Percentiles rank a stretch among this genome's conserved stretches.
phyloP scores from a whole-genome alignment of 2,888 invertebrate genomes.

The Dascillus cervinus region DNA sequence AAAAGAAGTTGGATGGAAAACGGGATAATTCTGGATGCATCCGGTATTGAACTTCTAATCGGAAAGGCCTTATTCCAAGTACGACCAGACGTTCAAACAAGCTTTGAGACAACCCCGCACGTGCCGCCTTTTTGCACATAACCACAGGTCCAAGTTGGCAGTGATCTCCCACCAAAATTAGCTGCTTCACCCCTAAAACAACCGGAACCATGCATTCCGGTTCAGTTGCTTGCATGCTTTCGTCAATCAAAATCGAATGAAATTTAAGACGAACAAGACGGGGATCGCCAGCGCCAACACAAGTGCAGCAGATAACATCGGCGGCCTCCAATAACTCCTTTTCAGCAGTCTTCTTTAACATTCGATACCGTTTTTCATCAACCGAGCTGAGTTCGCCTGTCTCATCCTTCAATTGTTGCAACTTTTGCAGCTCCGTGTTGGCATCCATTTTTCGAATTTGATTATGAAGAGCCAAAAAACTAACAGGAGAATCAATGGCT shows the following conservation, averaged over 20 bases:
- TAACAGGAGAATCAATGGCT: constrained; percentile 95
- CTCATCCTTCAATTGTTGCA: constrained; percentile 95
- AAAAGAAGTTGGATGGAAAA: constrained; percentile 99
- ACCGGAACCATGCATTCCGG: constrained; percentile 99
- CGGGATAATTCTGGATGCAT: constrained; percentile 98
- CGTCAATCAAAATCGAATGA: constrained; percentile 93
- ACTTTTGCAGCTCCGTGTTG: constrained; percentile 85
- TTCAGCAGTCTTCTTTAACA: constrained; percentile 85
- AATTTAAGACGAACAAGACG: constrained; percentile 89
- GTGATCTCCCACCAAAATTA: constrained; percentile 97
- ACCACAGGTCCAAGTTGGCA: constrained; percentile 98
- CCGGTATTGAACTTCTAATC: constrained; percentile 95
- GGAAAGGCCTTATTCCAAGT: constrained; percentile 92
- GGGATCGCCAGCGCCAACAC: constrained; percentile 97
- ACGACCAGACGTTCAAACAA: constrained; percentile 96
- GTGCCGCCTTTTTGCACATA: constrained; percentile 98
- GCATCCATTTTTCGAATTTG: constrained; percentile 94
- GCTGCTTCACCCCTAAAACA: constrained; percentile 91
- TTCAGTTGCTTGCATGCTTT: constrained; percentile 88
- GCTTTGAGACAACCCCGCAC: constrained; percentile 94
- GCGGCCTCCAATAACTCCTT: constrained; percentile 88
- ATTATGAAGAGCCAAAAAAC: constrained; percentile 93
- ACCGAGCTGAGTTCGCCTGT: constrained; percentile 94
- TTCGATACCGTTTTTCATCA: constrained; percentile 90
- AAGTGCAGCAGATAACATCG: constrained; percentile 98